Conservation (phyloP, 35 echinoderm and acorn worm species). For the Lytechinus pictus region DNA sequence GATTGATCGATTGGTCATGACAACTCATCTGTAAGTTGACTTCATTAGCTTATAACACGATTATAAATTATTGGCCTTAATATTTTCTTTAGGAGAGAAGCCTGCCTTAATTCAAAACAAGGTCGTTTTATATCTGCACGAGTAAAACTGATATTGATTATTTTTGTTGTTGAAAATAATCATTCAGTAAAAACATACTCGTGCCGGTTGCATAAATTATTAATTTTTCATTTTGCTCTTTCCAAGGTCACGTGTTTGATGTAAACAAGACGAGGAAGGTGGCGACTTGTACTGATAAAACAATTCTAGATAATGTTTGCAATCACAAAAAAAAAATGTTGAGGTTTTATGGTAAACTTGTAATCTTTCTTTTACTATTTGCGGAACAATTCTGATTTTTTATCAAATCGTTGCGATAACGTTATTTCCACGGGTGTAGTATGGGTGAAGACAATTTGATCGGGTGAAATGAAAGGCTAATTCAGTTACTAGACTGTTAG, state of each 20-base stretch:
- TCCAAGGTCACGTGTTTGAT: neutral
- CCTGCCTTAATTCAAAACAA: constrained; percentile 3
- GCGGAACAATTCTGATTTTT: neutral
- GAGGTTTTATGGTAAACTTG: neutral
- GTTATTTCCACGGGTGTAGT: too few relatives aligned
- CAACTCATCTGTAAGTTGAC: neutral
- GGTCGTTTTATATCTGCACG: neutral
- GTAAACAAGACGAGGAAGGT: neutral
- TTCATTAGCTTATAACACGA: neutral
- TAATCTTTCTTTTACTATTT: neutral
- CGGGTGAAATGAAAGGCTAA: too few relatives aligned
- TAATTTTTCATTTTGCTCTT: neutral
- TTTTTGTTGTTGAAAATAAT: neutral
- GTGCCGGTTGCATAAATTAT: neutral
- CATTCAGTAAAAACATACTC: neutral
- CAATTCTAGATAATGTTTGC: neutral
- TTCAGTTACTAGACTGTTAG: too few relatives aligned
- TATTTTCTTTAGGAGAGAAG: neutral
- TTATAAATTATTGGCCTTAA: neutral
- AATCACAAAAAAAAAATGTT: neutral
- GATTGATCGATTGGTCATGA: neutral
- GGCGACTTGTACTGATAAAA: neutral
- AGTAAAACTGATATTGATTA: neutral
- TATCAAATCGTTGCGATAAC: too few relatives aligned
- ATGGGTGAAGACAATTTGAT: too few relatives aligned